phyloP scores from a whole-genome alignment of 1,140 invertebrate species.

The Berghia stephanieae region DNA sequence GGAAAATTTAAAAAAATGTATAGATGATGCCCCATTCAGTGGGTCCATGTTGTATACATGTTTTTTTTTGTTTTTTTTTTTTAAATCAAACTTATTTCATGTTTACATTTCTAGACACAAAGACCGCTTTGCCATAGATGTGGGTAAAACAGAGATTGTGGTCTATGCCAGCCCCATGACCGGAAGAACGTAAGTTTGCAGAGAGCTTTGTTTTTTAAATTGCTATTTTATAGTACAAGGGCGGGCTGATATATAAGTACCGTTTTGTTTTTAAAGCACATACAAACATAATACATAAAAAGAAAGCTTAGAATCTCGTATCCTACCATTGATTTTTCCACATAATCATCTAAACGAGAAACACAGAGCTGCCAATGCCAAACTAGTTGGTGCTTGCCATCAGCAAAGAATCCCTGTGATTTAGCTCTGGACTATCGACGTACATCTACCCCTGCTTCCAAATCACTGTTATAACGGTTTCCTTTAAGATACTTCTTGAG shows the following conservation, averaged over 20 bases:
- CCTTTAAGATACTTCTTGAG: no score
- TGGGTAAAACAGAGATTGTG: constrained; percentile 77
- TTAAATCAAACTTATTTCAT: not conserved
- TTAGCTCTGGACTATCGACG: no score
- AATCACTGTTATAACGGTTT: no score
- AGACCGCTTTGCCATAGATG: constrained; percentile 73
- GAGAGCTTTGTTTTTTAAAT: no score
- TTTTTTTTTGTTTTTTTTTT: not conserved
- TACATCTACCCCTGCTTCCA: no score
- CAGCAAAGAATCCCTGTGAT: no score
- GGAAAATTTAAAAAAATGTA: not conserved
- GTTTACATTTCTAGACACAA: constrained; percentile 59
- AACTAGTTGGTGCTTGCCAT: no score
- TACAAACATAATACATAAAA: not conserved
- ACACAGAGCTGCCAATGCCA: no score
- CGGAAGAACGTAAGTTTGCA: constrained; percentile 70
- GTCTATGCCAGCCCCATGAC: constrained; percentile 79
- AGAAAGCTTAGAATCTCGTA: not conserved
- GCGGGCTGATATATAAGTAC: no score
- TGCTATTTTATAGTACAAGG: no score
- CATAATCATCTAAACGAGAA: no score
- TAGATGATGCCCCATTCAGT: not conserved
- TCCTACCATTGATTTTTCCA: not conserved
- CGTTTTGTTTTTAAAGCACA: not conserved
- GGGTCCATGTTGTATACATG: not conserved